phyloP scores from a whole-genome alignment of 2,113 vertebrate species.

The Poicephalus meyeri region DNA sequence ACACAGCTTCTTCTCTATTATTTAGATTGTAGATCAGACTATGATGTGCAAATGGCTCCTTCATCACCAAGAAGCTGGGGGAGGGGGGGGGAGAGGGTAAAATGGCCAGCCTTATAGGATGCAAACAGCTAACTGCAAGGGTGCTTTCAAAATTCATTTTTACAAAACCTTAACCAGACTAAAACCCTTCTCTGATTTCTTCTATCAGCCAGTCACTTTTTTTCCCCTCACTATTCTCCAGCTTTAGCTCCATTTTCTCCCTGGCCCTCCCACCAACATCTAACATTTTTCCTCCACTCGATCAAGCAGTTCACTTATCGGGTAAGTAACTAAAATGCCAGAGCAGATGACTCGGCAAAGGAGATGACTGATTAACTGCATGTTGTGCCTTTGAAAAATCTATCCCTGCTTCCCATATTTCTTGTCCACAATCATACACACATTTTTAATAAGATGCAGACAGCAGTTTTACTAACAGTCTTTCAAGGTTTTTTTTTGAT shows the following conservation, averaged over 20 bases:
- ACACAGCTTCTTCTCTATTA: not conserved
- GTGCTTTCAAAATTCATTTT: not conserved
- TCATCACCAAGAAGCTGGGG: not conserved
- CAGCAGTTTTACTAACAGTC: not conserved
- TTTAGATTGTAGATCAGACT: not conserved
- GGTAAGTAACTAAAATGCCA: not conserved
- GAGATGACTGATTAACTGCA: not conserved
- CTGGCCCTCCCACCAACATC: not conserved
- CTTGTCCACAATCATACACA: not conserved
- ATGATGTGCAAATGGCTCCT: not conserved
- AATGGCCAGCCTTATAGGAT: not conserved
- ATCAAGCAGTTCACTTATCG: accelerated
- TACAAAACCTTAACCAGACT: not conserved
- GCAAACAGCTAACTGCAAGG: not conserved
- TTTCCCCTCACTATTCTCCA: not conserved
- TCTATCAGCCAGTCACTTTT: not conserved
- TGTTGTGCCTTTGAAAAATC: not conserved
- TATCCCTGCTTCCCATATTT: not conserved
- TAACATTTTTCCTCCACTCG: not conserved
- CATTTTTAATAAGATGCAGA: not conserved
- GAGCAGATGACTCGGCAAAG: not conserved
- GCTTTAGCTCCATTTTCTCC: not conserved
- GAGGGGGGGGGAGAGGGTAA: not conserved
- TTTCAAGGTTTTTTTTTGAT: not conserved
- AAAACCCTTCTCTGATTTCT: not conserved